Evolutionary conservation across 2,888 invertebrate genomes (phyloP).

Genomic region (Catocala nupta): DNA sequence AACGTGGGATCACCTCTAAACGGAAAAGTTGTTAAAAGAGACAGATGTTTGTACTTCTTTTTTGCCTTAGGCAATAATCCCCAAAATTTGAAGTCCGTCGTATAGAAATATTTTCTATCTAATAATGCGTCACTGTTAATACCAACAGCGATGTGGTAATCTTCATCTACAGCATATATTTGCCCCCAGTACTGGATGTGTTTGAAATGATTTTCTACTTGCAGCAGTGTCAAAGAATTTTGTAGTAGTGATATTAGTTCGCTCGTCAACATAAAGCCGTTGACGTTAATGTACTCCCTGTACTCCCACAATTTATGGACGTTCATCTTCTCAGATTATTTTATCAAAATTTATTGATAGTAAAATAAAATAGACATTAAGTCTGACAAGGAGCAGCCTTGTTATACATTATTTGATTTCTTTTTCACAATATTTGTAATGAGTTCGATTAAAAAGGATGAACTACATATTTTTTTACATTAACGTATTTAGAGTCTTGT

Average conservation of each 20-base stretch:
- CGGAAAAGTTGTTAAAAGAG: conserved; percentile 77
- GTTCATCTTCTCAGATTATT: conserved; percentile 61
- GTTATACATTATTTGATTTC: too few relatives aligned
- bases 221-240: conserved; percentile 92
- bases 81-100: conserved; percentile 91
- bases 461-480: too few relatives aligned
- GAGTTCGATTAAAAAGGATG: too few relatives aligned
- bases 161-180: conserved; percentile 91
- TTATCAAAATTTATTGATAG: neutral
- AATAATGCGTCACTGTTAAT: conserved; percentile 91
- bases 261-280: conserved; percentile 90
- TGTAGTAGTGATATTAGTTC: conserved; percentile 92
- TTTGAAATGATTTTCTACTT: conserved; percentile 94
- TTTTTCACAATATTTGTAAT: too few relatives aligned
- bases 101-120: conserved; percentile 93
- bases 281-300: conserved; percentile 80
- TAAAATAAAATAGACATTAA: conserved; percentile 1
- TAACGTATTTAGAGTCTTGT: too few relatives aligned
- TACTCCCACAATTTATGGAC: conserved; percentile 83
- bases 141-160: conserved; percentile 95
- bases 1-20: conserved; percentile 86
- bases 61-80: conserved; percentile 79
- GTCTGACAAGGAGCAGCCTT: neutral
- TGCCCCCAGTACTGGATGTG: conserved; percentile 95
- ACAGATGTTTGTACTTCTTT: conserved; percentile 76